These are phyloP conservation scores for Pangasius macronema DNA, from an alignment of 2,797 vertebrate species.

Conservation along the genomic window DNA sequence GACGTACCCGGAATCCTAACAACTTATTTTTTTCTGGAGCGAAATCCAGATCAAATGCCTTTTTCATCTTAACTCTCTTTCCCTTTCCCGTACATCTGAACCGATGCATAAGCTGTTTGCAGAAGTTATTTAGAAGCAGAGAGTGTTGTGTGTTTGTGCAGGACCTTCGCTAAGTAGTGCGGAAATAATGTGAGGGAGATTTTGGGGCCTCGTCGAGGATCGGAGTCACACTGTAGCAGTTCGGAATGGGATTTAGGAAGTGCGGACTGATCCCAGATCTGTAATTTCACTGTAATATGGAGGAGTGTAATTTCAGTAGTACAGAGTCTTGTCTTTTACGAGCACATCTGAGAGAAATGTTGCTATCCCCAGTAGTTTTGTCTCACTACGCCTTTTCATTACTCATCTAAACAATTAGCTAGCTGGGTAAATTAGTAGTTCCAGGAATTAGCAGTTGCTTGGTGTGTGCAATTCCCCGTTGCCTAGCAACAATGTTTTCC, in stretches of 20 bases:
- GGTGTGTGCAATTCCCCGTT: neutral
- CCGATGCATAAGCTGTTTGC: neutral
- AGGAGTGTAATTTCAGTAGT: neutral
- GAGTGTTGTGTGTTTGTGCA: neutral
- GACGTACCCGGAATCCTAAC: too few relatives aligned
- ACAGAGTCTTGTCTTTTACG: too few relatives aligned
- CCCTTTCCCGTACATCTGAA: neutral
- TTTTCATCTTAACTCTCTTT: neutral
- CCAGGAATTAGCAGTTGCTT: neutral
- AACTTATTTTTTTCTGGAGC: too few relatives aligned
- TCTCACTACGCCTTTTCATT: neutral
- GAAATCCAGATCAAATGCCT: neutral
- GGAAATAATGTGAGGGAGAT: slow-evolving; percentile 9
- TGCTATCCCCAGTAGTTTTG: neutral
- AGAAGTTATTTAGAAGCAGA: neutral
- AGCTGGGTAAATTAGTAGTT: neutral
- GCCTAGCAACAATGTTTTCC: neutral
- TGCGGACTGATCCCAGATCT: neutral
- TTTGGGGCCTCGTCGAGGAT: slow-evolving; percentile 4
- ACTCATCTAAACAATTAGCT: neutral
- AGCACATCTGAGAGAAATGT: neutral
- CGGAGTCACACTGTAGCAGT: neutral
- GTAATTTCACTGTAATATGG: neutral
- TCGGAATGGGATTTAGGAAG: neutral
- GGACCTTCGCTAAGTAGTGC: slow-evolving; percentile 6